Base-by-base conservation (phyloP, 2,797 vertebrate genomes). In the Spinibarbus caldwelli region DNA sequence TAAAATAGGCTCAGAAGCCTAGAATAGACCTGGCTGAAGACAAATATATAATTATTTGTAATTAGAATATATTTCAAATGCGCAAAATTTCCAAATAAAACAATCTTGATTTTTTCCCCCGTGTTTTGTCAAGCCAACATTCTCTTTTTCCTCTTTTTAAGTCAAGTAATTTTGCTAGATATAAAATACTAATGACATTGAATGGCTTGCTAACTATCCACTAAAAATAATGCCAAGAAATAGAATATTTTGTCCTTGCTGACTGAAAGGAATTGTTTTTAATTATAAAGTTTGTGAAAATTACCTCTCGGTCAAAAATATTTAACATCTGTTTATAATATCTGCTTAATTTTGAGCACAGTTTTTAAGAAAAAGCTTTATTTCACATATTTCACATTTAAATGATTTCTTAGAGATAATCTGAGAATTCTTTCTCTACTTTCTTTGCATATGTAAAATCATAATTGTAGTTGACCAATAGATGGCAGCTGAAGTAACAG, bases 61-160 rank as follows among this genome's bases (percentile, higher is more conserved):
- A 92, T 92, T 90, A 89, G 84, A 89, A 80, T 89, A 83, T 38
- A 49, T 64, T 15, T 76, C 41, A 57, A n/a, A n/a, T n/a, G n/a
- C n/a, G n/a, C n/a, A n/a, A n/a, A n/a, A n/a, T n/a, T 88, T 89
- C 91, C 92, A 94, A 94, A 68, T 89, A 84, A 91, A 92, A 90
- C 86, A 14, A 38, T 62, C 26, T 21, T 36, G n/a, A 62, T 84
- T 78, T 77, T 82, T 15, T 72, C 41, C 17, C 19, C 15, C 29
- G 6, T 15, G n/a, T 76, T 77, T 54, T 66, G 17, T 54, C 52
- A 82, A 70, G 12, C n/a, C 34, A 59, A 15, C n/a, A 31, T 83
- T n/a, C 64, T 47, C n/a, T 59, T 68, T 81, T 83, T 29, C 83
- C 84, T 72, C 73, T 15, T 19, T 83, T 66, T 43, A 81, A 54